Evolutionary conservation across 2,113 vertebrate genomes (phyloP).

Genomic region (Crotalus tigris): DNA sequence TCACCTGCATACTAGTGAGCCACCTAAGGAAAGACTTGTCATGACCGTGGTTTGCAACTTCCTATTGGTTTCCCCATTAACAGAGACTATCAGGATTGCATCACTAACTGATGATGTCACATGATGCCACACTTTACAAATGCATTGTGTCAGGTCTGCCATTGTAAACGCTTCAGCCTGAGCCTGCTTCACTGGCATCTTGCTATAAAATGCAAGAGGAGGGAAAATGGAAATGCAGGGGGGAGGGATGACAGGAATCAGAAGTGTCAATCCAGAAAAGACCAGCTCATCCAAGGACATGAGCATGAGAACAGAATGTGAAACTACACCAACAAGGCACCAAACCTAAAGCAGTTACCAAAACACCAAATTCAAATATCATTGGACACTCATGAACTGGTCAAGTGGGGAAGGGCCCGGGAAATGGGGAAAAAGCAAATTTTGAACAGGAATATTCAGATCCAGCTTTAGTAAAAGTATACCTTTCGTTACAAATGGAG

Average conservation of each 20-base stretch:
- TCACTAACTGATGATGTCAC: too few species aligned
- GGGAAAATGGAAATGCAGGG: not conserved
- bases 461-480: not conserved
- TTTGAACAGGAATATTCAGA: not conserved
- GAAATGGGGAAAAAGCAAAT: not conserved
- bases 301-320: not conserved
- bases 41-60: not conserved
- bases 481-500: not conserved
- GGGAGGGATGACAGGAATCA: not conserved
- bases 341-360: not conserved
- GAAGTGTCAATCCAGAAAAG: not conserved
- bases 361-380: not conserved
- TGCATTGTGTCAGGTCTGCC: not conserved
- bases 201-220: not conserved
- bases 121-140: not conserved
- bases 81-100: too few species aligned
- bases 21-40: not conserved
- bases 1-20: not conserved
- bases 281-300: not conserved
- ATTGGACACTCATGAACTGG: not conserved
- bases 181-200: not conserved
- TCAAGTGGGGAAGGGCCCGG: not conserved
- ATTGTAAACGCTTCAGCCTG: not conserved
- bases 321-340: not conserved
- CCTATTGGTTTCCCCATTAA: not conserved